Percentiles rank a stretch among this genome's conserved stretches.
These are phyloP conservation scores for Acronicta aceris DNA, from an alignment of 2,888 invertebrate genomes.

Conservation along the genomic window DNA sequence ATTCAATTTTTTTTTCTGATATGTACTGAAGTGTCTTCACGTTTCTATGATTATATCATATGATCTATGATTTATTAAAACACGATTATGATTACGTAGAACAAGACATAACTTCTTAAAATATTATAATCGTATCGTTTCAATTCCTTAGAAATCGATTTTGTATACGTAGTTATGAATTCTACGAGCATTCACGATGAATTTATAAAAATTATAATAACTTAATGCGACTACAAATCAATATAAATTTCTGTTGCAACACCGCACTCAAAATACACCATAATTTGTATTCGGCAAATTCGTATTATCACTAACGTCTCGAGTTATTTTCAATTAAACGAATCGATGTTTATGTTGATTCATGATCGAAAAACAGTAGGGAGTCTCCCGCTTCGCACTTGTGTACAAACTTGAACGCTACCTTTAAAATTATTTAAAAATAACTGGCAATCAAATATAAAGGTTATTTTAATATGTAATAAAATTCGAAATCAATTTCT, in stretches of 20 bases:
- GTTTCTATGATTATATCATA: no score
- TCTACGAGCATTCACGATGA: conserved; percentile 27
- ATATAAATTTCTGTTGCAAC: conserved; percentile 55
- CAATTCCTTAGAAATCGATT: conserved; percentile 32
- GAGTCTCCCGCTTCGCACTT: conserved; percentile 65
- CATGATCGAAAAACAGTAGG: conserved; percentile 75
- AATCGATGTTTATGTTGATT: conserved; percentile 80
- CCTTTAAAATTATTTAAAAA: conserved; percentile 68
- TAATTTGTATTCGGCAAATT: conserved; percentile 65
- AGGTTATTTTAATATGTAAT: conserved; percentile 87
- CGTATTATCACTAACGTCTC: conserved; percentile 57
- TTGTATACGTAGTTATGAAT: conserved; percentile 24
- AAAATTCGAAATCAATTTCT: conserved; percentile 87
- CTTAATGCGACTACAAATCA: conserved; percentile 57
- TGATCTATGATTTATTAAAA: no score
- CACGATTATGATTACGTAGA: background rate
- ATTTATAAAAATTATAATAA: conserved; percentile 52
- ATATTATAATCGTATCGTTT: conserved; percentile 34
- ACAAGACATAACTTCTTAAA: conserved; percentile 8
- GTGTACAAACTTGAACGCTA: conserved; percentile 54
- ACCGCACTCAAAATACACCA: conserved; percentile 56
- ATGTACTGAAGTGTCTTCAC: no score
- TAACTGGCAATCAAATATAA: conserved; percentile 81
- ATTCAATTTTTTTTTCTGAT: no score
- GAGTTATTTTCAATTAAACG: conserved; percentile 79